These are phyloP conservation scores for Simalia tracyae DNA, from an alignment of 2,797 vertebrate species.

Conservation along the genomic window DNA sequence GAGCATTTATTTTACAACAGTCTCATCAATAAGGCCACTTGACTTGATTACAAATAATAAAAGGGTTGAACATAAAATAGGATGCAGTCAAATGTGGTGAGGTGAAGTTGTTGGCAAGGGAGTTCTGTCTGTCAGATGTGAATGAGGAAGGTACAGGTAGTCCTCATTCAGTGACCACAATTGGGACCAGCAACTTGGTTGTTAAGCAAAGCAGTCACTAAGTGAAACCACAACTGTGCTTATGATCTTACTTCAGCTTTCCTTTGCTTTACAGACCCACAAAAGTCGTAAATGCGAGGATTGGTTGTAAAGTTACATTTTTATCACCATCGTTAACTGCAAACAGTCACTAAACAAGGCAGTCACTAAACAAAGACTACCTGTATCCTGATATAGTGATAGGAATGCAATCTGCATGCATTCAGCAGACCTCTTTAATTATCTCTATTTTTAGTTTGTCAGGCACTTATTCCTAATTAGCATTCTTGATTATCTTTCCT, in stretches of 20 bases:
- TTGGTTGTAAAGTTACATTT: not conserved
- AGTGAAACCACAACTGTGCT: not conserved
- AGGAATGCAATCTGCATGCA: not conserved
- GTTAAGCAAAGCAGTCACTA: not conserved
- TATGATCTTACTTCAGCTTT: not conserved
- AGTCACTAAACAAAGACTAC: not conserved
- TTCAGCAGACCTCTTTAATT: not conserved
- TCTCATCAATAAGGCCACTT: not conserved
- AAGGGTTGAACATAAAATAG: not conserved
- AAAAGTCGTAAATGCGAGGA: not conserved
- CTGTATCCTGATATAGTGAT: not conserved
- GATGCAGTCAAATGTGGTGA: not conserved
- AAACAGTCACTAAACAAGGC: not conserved
- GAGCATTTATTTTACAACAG: not conserved
- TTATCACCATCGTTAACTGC: not conserved
- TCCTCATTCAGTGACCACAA: not conserved
- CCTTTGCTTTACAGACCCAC: not conserved
- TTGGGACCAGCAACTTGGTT: not conserved
- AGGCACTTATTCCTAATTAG: not conserved
- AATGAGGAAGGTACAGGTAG: not conserved
- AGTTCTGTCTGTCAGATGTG: not conserved
- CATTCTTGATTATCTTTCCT: not conserved
- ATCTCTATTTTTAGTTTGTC: not conserved
- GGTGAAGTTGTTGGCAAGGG: not conserved
- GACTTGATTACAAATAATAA: not conserved